Evolutionary conservation across 2,797 vertebrate species (phyloP).

Genomic region (Prionace glauca): DNA sequence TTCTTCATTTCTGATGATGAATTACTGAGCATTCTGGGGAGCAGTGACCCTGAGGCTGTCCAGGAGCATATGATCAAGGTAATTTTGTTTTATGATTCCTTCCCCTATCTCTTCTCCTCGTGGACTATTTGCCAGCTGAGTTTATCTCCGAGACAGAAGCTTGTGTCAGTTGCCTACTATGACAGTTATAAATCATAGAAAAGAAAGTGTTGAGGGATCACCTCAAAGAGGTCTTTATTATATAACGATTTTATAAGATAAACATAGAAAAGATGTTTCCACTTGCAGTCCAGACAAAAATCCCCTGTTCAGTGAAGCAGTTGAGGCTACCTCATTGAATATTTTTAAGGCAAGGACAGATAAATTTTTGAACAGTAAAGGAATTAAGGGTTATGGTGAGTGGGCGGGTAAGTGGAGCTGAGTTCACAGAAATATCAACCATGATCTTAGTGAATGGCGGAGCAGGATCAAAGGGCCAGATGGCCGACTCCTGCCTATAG

Average conservation of each 20-base stretch:
- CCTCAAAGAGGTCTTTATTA: not conserved
- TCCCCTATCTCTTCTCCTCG: not conserved
- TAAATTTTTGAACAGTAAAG: too few relatives aligned
- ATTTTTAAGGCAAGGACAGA: too few relatives aligned
- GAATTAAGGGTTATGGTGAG: too few relatives aligned
- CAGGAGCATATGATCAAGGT: constrained; percentile 99
- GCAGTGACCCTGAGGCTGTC: constrained; percentile 76
- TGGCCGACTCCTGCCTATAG: too few relatives aligned
- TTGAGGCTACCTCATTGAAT: too few relatives aligned
- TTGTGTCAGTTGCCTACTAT: not conserved
- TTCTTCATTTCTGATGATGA: constrained; percentile 98
- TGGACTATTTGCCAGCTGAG: not conserved
- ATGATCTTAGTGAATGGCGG: too few relatives aligned
- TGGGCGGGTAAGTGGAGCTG: too few relatives aligned
- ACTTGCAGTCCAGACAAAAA: not conserved
- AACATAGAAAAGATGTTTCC: not conserved
- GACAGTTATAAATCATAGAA: not conserved
- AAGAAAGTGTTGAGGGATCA: not conserved
- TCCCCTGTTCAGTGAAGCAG: too few relatives aligned
- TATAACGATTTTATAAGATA: not conserved
- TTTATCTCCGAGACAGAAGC: not conserved
- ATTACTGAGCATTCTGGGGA: constrained; percentile 90
- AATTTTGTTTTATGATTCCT: not conserved
- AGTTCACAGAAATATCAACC: too few relatives aligned
- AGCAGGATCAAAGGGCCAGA: too few relatives aligned